Base-by-base conservation (phyloP, 2,113 vertebrate species). In the Cairina moschata region DNA sequence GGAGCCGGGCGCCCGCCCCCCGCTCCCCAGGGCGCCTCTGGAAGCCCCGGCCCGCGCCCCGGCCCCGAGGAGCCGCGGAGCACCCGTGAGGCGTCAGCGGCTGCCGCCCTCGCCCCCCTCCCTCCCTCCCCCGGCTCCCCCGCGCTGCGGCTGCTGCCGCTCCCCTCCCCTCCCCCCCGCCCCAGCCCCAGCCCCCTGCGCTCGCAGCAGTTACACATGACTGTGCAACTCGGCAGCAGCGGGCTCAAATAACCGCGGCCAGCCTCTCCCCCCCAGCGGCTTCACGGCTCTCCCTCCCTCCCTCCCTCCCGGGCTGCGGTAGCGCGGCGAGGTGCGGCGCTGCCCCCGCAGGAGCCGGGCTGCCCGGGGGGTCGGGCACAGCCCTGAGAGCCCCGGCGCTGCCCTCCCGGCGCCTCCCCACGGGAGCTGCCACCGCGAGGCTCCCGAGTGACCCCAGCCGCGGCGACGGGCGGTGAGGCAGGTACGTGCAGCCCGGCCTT, bases 221-320 rank as follows among this genome's bases (percentile, higher is more conserved):
- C 94, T 96, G 88, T 88, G 92, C 89, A 93, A 95, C 90, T 94
- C 93, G 78, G 89, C 95, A 95, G 93, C 96, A 94, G 87, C 90
- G 54, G 92, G 96, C 94, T 97, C 95, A 96, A 96, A 97, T 96
- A 97, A 97, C 94, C 93, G 86, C 86, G 94, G 92, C 93, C 77
- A 95, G 95, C 94, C 95, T 86, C 92, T 95, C 92, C 94, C 96
- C 85, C 95, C 91, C 88, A 95, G 90, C 94, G 90, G 89, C 92
- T 96, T 92, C 87, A 90, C 88, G 88, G 95, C 96, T 97, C 94
- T 96, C 94, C 96, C 96, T 96, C 95, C 90, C 96, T 94, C 86
- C 92, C 92, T 74, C 40, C 40, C 40, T 13, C 40, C 40, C 38
- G 78, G 79, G 90, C 94, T 92, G 92, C 16, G 8, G 83, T 28